Evolutionary conservation across 2,888 invertebrate species (phyloP).

Genomic region (Meta bourneti): DNA sequence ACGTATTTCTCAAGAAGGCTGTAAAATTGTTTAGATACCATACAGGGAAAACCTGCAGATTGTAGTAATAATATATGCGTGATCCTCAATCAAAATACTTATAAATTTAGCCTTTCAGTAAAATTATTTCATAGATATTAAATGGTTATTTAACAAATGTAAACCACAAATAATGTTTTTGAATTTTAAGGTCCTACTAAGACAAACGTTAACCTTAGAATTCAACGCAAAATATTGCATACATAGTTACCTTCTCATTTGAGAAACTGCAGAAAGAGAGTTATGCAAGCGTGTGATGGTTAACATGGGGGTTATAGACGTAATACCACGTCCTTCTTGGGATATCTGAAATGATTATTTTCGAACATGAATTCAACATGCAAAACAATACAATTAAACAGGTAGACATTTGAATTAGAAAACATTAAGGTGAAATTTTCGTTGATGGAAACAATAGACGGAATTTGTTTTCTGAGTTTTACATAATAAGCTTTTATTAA

Average conservation of each 20-base stretch:
- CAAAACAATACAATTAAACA: not conserved
- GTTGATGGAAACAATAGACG: no score
- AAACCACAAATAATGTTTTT: not conserved
- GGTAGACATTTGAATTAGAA: constrained; percentile 20
- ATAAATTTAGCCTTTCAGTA: no score
- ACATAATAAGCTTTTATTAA: no score
- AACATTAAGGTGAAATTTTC: not conserved
- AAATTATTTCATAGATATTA: not conserved
- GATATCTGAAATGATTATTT: constrained; percentile 80
- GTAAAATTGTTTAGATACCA: no score
- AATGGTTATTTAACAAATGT: not conserved
- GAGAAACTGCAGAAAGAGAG: constrained; percentile 81
- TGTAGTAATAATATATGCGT: no score
- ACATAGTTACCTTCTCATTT: constrained; percentile 81
- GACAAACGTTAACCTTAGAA: not conserved
- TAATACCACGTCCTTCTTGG: constrained; percentile 82
- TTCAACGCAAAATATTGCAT: not conserved
- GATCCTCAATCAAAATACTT: no score
- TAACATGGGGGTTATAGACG: constrained; percentile 83
- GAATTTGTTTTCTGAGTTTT: no score
- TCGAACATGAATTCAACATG: no score
- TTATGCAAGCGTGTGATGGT: constrained; percentile 84
- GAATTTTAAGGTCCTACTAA: not conserved
- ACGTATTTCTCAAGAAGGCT: no score
- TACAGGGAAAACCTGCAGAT: no score